phyloP scores from a whole-genome alignment of 1,140 invertebrate species.

The Mizuhopecten yessoensis region DNA sequence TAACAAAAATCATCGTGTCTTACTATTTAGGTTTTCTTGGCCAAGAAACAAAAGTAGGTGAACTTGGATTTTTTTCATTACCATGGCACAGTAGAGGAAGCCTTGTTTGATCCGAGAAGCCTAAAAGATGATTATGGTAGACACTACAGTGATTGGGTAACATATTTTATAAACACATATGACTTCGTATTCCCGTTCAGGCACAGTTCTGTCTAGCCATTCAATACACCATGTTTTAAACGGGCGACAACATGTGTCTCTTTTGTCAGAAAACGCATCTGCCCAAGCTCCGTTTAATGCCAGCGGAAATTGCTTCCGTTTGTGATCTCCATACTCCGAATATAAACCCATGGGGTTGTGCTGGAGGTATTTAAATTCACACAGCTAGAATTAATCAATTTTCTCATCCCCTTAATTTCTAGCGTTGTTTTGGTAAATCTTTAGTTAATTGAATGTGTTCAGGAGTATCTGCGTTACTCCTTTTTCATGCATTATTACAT shows the following conservation, averaged over 20 bases:
- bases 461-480: no score
- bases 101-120: not conserved
- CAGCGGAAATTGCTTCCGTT: not conserved
- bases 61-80: not conserved
- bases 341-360: not conserved
- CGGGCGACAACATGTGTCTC: not conserved
- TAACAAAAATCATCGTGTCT: not conserved
- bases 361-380: no score
- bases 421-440: no score
- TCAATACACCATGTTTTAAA: no score
- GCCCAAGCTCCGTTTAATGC: not conserved
- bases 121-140: not conserved
- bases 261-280: not conserved
- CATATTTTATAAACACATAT: not conserved
- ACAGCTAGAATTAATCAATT: no score
- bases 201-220: not conserved
- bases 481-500: no score
- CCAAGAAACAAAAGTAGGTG: not conserved
- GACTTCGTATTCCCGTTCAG: not conserved
- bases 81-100: constrained; percentile 21
- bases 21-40: not conserved
- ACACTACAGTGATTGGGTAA: not conserved
- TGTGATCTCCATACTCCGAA: not conserved
- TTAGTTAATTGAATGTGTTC: no score
- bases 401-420: no score